Evolutionary conservation across 2,888 invertebrate species (phyloP), one percentile per base, ranked within the genome.

Genomic region (Heliconius ismenius): DNA sequence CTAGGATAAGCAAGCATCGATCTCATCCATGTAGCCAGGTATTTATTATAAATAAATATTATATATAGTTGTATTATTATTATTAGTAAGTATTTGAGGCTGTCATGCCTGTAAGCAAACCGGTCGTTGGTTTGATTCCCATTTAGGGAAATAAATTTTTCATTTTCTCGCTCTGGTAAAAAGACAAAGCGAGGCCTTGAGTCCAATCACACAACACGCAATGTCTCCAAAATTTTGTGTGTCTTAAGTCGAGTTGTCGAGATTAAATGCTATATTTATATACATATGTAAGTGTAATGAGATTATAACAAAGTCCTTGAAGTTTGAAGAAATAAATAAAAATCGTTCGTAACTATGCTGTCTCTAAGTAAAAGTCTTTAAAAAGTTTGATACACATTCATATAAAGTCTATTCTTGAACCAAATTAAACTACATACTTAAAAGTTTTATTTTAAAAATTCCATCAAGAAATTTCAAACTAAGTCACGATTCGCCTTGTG

Each of bases 11-110:
- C 83, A 94, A 91, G 82, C 91, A 91, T 65, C 84, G 93, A 65
- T 87, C 91, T 2, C 87, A 84, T 81, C 84, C 86, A 82, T 91
- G 89, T 75, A 93, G 93, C 84, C 92, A 93, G 92, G 93, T 91
- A 83, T 62, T 32, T 60, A 36, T 62, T 62, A 18, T 73, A 18
- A n/a, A 26, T 28, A 43, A 58, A 58, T 21, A n/a, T 58, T 58
- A 10, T 58, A n/a, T 11, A n/a, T 10, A 49, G 6, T 49, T 10
- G 10, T 58, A 58, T n/a, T n/a, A 9, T 10, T 21, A 58, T 58
- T 58, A 58, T n/a, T 6, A n/a, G n/a, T 21, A 58, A 3, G n/a
- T 58, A 58, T 7, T 54, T 54, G 2, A 21, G 21, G 7, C 1
- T 54, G 18, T 32, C 7, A 7, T 54, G 9, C 18, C 21, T 58